Evolutionary conservation across 2,888 invertebrate species (phyloP).

Genomic region (Clanis bilineata): DNA sequence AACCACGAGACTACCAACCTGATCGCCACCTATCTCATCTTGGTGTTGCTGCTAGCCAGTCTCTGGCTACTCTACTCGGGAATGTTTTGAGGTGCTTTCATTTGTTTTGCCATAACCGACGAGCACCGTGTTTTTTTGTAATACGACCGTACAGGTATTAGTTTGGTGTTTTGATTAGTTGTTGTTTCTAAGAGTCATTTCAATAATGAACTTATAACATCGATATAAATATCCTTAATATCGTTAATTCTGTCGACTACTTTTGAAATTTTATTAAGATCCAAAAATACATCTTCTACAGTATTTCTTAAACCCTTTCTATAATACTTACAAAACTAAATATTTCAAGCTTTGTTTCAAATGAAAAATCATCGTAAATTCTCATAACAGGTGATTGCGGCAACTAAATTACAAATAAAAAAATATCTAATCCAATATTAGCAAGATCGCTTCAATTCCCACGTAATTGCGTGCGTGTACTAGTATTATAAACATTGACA

Average conservation of each 20-base stretch:
- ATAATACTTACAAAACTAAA: background rate
- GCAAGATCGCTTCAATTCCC: background rate
- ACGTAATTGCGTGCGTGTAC: background rate
- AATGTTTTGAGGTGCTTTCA: slow-evolving; percentile 72
- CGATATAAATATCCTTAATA: background rate
- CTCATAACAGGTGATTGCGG: background rate
- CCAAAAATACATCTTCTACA: no score
- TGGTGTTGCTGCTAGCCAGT: slow-evolving; percentile 84
- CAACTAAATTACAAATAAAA: background rate
- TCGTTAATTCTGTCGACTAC: background rate
- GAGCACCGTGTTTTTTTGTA: background rate
- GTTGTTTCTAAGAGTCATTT: background rate
- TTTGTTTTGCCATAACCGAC: slow-evolving; percentile 15
- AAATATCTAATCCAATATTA: background rate
- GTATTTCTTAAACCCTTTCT: background rate
- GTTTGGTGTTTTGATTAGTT: background rate
- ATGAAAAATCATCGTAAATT: background rate
- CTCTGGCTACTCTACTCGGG: slow-evolving; percentile 87
- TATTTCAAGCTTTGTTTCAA: background rate
- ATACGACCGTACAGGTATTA: background rate
- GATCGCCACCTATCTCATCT: slow-evolving; percentile 86
- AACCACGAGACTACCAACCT: slow-evolving; percentile 85
- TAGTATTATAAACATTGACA: background rate
- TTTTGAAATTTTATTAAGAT: background rate
- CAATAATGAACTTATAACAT: background rate